phyloP scores from a whole-genome alignment of 2,888 invertebrate species.

The Pilophorus perplexus region DNA sequence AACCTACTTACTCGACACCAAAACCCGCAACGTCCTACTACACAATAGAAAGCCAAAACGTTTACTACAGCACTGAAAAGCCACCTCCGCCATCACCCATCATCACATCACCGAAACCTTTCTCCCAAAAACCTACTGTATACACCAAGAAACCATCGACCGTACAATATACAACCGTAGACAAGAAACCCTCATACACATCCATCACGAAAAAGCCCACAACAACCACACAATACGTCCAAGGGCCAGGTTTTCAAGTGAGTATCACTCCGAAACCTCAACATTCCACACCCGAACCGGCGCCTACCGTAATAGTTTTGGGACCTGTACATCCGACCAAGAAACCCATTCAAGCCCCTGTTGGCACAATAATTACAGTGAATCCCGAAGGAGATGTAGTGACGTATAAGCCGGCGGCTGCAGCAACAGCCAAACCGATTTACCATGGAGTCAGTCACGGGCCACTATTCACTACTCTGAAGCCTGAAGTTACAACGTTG shows the following conservation, averaged over 20 bases:
- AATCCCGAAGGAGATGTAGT: constrained; percentile 47
- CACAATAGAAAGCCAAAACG: constrained; percentile 15
- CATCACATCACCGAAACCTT: constrained; percentile 16
- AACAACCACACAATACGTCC: constrained; percentile 52
- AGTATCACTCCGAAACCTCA: constrained; percentile 48
- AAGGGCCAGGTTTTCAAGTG: constrained; percentile 50
- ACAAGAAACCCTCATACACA: constrained; percentile 35
- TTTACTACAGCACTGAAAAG: constrained; percentile 25
- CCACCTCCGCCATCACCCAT: constrained; percentile 7
- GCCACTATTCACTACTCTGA: constrained; percentile 38
- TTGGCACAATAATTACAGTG: constrained; percentile 47
- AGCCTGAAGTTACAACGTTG: constrained; percentile 42
- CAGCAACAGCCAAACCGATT: constrained; percentile 43
- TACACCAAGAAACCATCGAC: constrained; percentile 43
- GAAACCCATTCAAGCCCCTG: constrained; percentile 46
- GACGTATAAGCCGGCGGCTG: constrained; percentile 46
- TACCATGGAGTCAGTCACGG: constrained; percentile 42
- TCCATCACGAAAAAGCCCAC: constrained; percentile 49
- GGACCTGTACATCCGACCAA: constrained; percentile 52
- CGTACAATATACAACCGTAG: constrained; percentile 18
- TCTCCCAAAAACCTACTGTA: constrained; percentile 32
- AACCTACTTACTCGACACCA: background rate
- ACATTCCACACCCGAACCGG: constrained; percentile 48
- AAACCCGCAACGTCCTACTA: constrained; percentile 2
- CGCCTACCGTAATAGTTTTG: constrained; percentile 62